A percentile compares a stretch with the other conserved stretches of the same genome.
Evolutionary conservation across 2,888 invertebrate species (phyloP).

Genomic region (Melanotus villosus): DNA sequence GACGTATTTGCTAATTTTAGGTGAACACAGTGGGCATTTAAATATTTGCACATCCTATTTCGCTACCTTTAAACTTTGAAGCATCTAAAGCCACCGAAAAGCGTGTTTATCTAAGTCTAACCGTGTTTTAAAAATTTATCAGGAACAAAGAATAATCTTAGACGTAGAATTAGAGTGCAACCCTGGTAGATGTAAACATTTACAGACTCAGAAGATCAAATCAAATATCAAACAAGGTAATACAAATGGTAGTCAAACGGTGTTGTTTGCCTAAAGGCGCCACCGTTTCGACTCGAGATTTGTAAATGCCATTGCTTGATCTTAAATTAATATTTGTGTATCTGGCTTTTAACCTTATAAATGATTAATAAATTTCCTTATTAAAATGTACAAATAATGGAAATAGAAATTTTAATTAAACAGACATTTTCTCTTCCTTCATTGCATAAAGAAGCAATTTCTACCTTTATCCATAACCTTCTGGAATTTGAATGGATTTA

Average conservation of each 20-base stretch:
- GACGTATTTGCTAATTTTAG: conserved; percentile 29
- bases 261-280: conserved; percentile 47
- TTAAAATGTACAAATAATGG: background rate
- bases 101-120: conserved; percentile 8
- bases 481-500: too few species aligned
- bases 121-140: background rate
- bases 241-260: conserved; percentile 47
- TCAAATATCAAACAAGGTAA: conserved; percentile 46
- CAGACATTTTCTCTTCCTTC: too few species aligned
- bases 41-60: background rate
- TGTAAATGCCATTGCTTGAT: conserved; percentile 6
- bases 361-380: background rate
- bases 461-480: too few species aligned
- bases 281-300: conserved; percentile 32
- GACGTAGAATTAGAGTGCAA: conserved; percentile 37
- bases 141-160: conserved; percentile 23
- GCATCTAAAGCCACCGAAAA: background rate
- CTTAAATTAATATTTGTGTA: background rate
- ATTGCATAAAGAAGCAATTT: too few species aligned
- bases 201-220: conserved; percentile 44
- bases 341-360: background rate
- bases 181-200: conserved; percentile 37
- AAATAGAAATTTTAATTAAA: too few species aligned
- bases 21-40: conserved; percentile 3
- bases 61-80: background rate